These are phyloP conservation scores for Nematolebias whitei DNA, from an alignment of 2,113 vertebrate genomes.

Conservation along the genomic window DNA sequence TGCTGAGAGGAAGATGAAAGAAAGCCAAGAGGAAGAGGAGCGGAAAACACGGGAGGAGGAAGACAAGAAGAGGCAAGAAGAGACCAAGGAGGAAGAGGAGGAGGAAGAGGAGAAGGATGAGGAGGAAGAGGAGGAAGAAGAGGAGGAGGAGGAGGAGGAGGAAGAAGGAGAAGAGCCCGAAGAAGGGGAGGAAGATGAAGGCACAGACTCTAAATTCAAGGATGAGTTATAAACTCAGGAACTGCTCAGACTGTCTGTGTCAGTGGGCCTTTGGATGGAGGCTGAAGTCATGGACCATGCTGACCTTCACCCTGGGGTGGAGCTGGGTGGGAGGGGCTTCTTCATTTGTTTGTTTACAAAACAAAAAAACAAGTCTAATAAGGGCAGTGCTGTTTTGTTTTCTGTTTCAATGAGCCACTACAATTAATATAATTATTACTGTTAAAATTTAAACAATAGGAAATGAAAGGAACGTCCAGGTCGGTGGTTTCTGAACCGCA, in stretches of 20 bases:
- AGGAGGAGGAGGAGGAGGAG: constrained; percentile 58
- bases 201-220: constrained; percentile 78
- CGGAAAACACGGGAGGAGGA: constrained; percentile 77
- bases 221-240: constrained; percentile 82
- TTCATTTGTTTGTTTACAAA: constrained; percentile 67
- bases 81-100: too few relatives aligned
- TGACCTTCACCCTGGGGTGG: constrained; percentile 48
- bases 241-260: constrained; percentile 59
- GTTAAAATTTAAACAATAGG: constrained; percentile 28
- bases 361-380: constrained; percentile 28
- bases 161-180: constrained; percentile 25
- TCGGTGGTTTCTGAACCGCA: constrained; percentile 11
- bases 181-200: constrained; percentile 62
- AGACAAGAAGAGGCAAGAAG: constrained; percentile 59
- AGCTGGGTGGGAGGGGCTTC: constrained; percentile 46
- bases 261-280: constrained; percentile 46
- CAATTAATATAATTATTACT: constrained; percentile 23
- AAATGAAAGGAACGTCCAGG: constrained; percentile 32
- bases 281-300: constrained; percentile 40
- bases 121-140: constrained; percentile 57
- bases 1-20: constrained; percentile 84
- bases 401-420: constrained; percentile 49
- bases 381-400: constrained; percentile 45
- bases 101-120: constrained; percentile 62
- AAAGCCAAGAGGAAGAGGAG: constrained; percentile 80